Conservation (phyloP, 2,113 vertebrate genomes). For the Menidia beryllina region DNA sequence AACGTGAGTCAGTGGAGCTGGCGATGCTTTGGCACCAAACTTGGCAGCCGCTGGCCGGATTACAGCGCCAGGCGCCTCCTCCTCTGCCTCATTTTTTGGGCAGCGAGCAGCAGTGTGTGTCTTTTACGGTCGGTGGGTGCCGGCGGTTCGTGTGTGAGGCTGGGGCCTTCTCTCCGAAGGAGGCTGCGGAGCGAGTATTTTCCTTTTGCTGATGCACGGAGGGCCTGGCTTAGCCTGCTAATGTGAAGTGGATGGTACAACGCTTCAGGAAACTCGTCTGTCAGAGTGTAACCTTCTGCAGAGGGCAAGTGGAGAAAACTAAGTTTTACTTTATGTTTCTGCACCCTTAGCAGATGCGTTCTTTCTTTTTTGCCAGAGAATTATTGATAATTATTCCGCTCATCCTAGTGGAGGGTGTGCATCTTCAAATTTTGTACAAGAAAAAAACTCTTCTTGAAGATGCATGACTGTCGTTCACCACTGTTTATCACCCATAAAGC, state of each 20-base stretch:
- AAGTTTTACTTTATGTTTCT: background rate
- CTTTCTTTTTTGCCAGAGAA: background rate
- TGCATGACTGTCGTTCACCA: constrained; percentile 9
- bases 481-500: background rate
- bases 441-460: background rate
- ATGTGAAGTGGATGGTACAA: constrained; percentile 24
- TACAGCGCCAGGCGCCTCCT: too few species aligned
- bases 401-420: background rate
- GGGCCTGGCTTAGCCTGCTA: constrained; percentile 34
- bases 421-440: background rate
- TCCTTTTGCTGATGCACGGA: constrained; percentile 46
- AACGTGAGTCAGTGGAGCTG: too few species aligned
- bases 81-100: too few species aligned
- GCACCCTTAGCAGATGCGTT: constrained; percentile 7
- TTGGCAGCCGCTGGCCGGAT: too few species aligned
- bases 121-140: background rate
- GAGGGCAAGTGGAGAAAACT: constrained; percentile 8
- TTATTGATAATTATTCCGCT: background rate
- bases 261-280: constrained; percentile 32
- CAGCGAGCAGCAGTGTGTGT: too few species aligned
- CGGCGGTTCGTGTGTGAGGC: constrained; percentile 3
- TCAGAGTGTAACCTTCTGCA: constrained; percentile 43
- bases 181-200: constrained; percentile 18
- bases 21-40: too few species aligned
- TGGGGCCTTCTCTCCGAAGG: constrained; percentile 45